Percentiles rank a stretch among this genome's conserved stretches.
Evolutionary conservation across 2,797 vertebrate genomes (phyloP).

Genomic region (Neosilurus hyrtlii): DNA sequence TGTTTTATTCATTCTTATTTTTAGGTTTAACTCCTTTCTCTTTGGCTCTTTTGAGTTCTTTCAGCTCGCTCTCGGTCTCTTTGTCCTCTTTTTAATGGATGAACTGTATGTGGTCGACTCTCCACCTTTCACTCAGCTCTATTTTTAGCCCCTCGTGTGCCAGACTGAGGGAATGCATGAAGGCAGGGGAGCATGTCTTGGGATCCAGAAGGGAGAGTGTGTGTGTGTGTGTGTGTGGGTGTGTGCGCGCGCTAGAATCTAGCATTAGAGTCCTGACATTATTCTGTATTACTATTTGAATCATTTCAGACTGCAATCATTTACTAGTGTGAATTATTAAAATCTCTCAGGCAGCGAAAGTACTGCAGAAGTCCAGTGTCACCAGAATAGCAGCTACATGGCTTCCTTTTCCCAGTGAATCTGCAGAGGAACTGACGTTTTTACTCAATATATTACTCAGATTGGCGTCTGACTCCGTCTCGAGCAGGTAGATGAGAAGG

Average conservation of each 20-base stretch:
- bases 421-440: not conserved
- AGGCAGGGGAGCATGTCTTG: conserved; percentile 68
- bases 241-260: conserved; percentile 12
- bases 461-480: not conserved
- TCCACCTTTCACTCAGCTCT: conserved; percentile 64
- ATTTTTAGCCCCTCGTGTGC: conserved; percentile 76
- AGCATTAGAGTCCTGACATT: not conserved
- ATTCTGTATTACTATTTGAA: conserved; percentile 1
- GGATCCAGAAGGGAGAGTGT: conserved; percentile 44
- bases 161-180: conserved; percentile 67
- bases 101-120: conserved; percentile 50
- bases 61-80: conserved; percentile 42
- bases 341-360: conserved; percentile 3
- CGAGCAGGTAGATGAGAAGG: not conserved
- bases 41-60: conserved; percentile 26
- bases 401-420: not conserved
- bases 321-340: conserved; percentile 33
- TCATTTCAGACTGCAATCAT: not conserved
- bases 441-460: not conserved
- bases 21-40: conserved; percentile 24
- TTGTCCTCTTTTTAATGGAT: conserved; percentile 54
- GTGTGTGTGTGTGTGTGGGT: conserved; percentile 14
- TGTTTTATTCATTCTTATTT: conserved; percentile 11
- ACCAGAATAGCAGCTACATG: not conserved
- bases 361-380: not conserved